Evolutionary conservation across 2,888 invertebrate genomes (phyloP).

Genomic region (Pristionchus japonicus): DNA sequence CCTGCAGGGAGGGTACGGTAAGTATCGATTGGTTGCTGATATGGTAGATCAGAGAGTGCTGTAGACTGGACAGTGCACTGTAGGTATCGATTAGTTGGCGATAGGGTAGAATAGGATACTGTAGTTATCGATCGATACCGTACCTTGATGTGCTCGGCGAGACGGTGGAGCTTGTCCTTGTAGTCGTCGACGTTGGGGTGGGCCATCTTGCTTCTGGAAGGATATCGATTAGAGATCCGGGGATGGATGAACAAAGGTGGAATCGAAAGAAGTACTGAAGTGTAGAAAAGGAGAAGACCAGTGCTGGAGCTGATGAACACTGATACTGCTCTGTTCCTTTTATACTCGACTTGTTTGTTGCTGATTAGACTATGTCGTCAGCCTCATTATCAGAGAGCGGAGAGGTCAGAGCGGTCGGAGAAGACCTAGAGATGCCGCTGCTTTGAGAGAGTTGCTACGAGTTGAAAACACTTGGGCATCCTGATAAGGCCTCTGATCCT

Average conservation of each 20-base stretch:
- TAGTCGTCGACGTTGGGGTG: not conserved
- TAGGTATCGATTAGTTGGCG: not conserved
- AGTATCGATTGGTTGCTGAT: no score
- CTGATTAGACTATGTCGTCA: not conserved
- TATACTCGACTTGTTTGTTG: not conserved
- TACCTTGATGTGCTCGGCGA: conserved; percentile 36
- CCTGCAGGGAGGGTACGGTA: no score
- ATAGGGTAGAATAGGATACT: not conserved
- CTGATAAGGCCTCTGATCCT: no score
- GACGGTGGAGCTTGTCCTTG: not conserved
- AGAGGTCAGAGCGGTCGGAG: not conserved
- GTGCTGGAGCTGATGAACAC: not conserved
- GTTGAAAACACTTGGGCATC: no score
- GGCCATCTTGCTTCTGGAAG: not conserved
- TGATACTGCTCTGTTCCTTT: not conserved
- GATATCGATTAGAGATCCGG: no score
- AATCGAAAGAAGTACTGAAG: not conserved
- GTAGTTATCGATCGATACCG: not conserved
- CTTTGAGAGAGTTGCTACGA: not conserved
- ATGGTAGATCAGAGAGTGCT: not conserved
- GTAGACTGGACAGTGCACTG: no score
- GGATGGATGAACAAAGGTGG: not conserved
- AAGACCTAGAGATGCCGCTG: not conserved
- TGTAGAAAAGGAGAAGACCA: not conserved
- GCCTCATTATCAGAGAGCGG: not conserved